Base-by-base conservation (phyloP, 2,797 vertebrate genomes). In the Karalla daura region DNA sequence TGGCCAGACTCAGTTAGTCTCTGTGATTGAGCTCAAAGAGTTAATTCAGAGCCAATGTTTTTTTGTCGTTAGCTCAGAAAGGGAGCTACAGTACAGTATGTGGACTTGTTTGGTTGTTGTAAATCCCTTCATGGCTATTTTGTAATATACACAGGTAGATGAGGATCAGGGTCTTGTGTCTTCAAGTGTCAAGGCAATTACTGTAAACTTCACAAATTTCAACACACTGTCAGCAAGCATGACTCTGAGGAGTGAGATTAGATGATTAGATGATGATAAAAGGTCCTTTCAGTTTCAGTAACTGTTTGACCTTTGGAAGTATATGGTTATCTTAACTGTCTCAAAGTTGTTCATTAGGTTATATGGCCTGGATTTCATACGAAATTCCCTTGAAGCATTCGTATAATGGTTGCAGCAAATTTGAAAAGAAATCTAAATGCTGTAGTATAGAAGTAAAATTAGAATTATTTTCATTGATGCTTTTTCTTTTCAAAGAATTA, bases 231-330 rank as follows among this genome's bases (percentile, higher is more conserved):
- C 74, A 71, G 59, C 70, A 53, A 35, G 14, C 13, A 74, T 27
- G 37, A 45, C 61, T 60, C 44, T 41, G 37, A 0, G 18, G 1
- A 63, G 14, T 11, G 1, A 54, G 52, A 55, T 68, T 32, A 59
- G 2, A 70, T 70, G 41, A 56, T 27, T 9, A 67, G 23, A 78
- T 49, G 62, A 64, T 11, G 28, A 11, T 8, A n/a, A n/a, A n/a
- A n/a, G 13, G 50, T 61, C 24, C 21, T 61, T 51, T 46, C 1
- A 32, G 28, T 59, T 41, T 54, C 20, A 25, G 28, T 23, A 20
- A 55, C 1, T 3, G 17, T 62, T 41, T 66, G 77, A 77, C 56
- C 80, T 78, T 73, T 80, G 63, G 51, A 44, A 41, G 46, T 18
- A 21, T 54, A 39, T 60, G 28, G 11, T 7, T 41, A 3, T 52